Evolutionary conservation across 2,797 vertebrate species (phyloP).

Genomic region (Distichodus sexfasciatus): DNA sequence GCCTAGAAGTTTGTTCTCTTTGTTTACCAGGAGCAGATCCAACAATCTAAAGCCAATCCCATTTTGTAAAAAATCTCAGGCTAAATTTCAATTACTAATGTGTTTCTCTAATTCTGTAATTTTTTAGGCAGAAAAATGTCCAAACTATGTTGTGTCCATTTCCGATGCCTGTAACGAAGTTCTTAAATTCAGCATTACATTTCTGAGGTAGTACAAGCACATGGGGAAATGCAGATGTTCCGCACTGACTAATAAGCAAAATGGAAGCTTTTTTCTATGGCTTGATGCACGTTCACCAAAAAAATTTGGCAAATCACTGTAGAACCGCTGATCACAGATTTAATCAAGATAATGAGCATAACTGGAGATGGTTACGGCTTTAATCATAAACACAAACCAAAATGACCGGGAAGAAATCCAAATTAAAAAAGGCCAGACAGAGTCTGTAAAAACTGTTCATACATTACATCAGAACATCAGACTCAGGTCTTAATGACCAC

Average conservation of each 20-base stretch:
- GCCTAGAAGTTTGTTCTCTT: background rate
- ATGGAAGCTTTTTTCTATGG: constrained; percentile 31
- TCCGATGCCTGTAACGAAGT: too few species aligned
- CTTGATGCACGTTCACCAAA: constrained; percentile 2
- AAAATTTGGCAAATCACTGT: constrained; percentile 59
- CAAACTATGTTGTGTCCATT: too few species aligned
- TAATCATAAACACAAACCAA: constrained; percentile 1
- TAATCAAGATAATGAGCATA: constrained; percentile 26
- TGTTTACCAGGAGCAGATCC: background rate
- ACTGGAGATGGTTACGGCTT: constrained; percentile 1
- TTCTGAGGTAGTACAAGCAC: too few species aligned
- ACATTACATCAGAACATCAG: background rate
- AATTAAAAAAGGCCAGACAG: background rate
- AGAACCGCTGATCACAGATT: constrained; percentile 20
- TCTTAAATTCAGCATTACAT: too few species aligned
- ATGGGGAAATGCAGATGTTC: constrained; percentile 11
- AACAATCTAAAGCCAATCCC: background rate
- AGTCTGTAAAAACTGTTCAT: background rate
- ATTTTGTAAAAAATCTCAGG: constrained; percentile 12
- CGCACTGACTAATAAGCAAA: constrained; percentile 5
- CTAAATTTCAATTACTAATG: too few species aligned
- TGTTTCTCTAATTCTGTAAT: too few species aligned
- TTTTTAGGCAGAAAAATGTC: too few species aligned
- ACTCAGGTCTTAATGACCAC: constrained; percentile 6
- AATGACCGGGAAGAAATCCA: background rate